A percentile compares a stretch with the other conserved stretches of the same genome.
phyloP scores from a whole-genome alignment of 2,888 invertebrate species.

The Strigamia transsilvanica region DNA sequence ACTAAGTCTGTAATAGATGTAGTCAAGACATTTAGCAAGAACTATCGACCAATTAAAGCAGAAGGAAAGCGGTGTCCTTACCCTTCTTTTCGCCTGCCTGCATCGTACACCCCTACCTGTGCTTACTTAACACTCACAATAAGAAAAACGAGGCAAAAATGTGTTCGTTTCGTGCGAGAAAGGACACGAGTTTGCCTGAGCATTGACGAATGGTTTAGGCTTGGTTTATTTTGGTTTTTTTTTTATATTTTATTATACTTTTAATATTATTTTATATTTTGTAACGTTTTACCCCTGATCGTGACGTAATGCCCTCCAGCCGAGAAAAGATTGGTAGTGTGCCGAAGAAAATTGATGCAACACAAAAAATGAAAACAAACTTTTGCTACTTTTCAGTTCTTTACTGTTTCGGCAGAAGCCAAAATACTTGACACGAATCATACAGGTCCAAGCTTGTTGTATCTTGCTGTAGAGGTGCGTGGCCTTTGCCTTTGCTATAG shows the following conservation, averaged over 20 bases:
- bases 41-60: constrained; percentile 48
- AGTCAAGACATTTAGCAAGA: constrained; percentile 43
- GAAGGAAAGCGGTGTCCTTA: constrained; percentile 30
- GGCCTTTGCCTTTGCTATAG: constrained; percentile 43
- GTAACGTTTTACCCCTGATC: background rate
- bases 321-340: constrained; percentile 25
- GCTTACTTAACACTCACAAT: constrained; percentile 22
- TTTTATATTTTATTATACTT: background rate
- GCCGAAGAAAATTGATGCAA: constrained; percentile 41
- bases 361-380: constrained; percentile 43
- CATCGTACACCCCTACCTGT: background rate
- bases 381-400: constrained; percentile 41
- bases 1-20: constrained; percentile 40
- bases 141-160: constrained; percentile 18
- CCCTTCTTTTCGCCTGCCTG: background rate
- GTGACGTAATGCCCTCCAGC: constrained; percentile 49
- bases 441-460: constrained; percentile 48
- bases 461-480: constrained; percentile 49
- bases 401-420: constrained; percentile 12
- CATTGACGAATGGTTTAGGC: constrained; percentile 31
- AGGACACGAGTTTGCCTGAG: constrained; percentile 21
- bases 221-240: background rate
- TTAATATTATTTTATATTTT: background rate
- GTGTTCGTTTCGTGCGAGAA: background rate
- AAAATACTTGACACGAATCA: constrained; percentile 29